phyloP scores from a whole-genome alignment of 2,888 invertebrate genomes.

The Emesis castigata region DNA sequence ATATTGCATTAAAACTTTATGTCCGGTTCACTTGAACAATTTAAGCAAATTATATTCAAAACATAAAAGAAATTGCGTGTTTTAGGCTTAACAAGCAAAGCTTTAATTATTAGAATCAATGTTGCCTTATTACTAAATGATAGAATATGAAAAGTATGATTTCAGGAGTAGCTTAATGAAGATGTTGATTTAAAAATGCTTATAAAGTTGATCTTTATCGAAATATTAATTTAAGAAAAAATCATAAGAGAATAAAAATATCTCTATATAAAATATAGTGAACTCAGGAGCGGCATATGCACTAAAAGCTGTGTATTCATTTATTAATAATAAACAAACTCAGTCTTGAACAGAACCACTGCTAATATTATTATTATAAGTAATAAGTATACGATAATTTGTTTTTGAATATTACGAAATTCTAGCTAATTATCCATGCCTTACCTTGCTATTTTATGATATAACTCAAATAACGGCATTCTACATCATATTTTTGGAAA shows the following conservation, averaged over 20 bases:
- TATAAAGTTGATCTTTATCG: not conserved
- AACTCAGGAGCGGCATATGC: not conserved
- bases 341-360: not conserved
- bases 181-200: not conserved
- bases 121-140: slow-evolving; percentile 1
- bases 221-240: not conserved
- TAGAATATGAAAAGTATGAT: not conserved
- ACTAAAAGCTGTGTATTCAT: not conserved
- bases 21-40: no score
- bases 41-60: no score
- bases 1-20: no score
- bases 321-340: not conserved
- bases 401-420: no score
- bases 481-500: no score
- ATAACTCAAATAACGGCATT: no score
- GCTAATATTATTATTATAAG: not conserved
- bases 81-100: not conserved
- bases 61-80: not conserved
- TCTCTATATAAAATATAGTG: not conserved
- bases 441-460: no score
- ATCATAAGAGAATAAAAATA: not conserved
- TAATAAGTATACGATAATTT: no score
- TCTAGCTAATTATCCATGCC: no score
- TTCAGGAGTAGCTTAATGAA: not conserved
- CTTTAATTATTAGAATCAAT: not conserved